Evolutionary conservation across 2,888 invertebrate species (phyloP).

Genomic region (Melitaea athalia): DNA sequence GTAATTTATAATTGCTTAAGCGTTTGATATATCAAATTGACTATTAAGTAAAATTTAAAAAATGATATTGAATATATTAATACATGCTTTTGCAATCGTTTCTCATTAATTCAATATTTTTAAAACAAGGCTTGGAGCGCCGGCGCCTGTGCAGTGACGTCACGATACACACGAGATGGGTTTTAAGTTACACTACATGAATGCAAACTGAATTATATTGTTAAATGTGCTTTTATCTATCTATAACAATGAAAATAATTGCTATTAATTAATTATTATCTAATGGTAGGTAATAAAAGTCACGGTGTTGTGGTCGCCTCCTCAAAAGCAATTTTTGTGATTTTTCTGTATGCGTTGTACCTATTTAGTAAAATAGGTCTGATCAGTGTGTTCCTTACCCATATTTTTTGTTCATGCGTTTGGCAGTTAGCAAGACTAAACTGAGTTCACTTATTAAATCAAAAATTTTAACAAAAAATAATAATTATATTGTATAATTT

Average conservation of each 20-base stretch:
- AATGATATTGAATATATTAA: background rate
- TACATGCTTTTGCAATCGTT: conserved; percentile 22
- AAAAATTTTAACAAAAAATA: background rate
- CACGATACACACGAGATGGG: conserved; percentile 41
- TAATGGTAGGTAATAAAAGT: too few relatives aligned
- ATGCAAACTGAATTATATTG: conserved; percentile 25
- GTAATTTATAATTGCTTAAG: conserved; percentile 1
- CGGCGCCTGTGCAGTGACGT: conserved; percentile 61
- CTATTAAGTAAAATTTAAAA: background rate
- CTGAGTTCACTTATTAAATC: background rate
- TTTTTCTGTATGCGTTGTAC: too few relatives aligned
- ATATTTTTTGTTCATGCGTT: too few relatives aligned
- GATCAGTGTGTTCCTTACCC: too few relatives aligned
- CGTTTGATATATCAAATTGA: background rate
- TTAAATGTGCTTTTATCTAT: background rate
- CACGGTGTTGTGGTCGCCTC: too few relatives aligned
- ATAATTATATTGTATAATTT: background rate
- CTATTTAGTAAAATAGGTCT: too few relatives aligned
- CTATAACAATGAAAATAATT: background rate
- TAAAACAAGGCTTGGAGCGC: conserved; percentile 42
- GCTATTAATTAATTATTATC: background rate
- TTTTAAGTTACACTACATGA: conserved; percentile 32
- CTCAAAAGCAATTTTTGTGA: too few relatives aligned
- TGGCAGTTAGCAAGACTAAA: too few relatives aligned
- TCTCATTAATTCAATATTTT: conserved; percentile 31